Evolutionary conservation across 1,140 invertebrate genomes (phyloP), one percentile per base, ranked within the genome.

Genomic region (Diabrotica virgifera): DNA sequence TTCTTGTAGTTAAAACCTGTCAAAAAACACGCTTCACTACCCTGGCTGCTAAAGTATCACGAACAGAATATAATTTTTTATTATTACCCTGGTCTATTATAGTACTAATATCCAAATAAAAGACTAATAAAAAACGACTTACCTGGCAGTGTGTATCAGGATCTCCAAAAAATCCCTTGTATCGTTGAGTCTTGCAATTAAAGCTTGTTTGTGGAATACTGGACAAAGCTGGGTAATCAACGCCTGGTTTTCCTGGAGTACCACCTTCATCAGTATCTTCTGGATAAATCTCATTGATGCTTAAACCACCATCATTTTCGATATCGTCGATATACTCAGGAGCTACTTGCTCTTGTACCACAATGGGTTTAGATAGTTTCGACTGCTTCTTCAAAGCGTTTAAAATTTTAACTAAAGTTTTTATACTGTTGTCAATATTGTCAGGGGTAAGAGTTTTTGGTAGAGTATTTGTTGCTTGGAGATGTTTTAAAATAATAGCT

Each of bases 81-180:
- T n/a, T n/a, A n/a, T n/a, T n/a, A n/a, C n/a, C n/a, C n/a, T n/a
- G n/a, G n/a, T n/a, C n/a, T n/a, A n/a, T n/a, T n/a, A n/a, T n/a
- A n/a, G n/a, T n/a, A n/a, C n/a, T n/a, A n/a, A n/a, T n/a, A n/a
- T n/a, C n/a, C n/a, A n/a, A n/a, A n/a, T n/a, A n/a, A n/a, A n/a
- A n/a, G n/a, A n/a, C n/a, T n/a, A n/a, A n/a, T n/a, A n/a, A n/a
- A n/a, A n/a, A n/a, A n/a, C n/a, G 24, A 46, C 40, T 79, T 77
- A 91, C 89, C 82, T 95, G 92, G 76, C 92, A 95, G 67, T 88
- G 85, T 0, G 92, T 93, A 64, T 91, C 87, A 0, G 92, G 89
- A 80, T 95, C 93, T 6, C 91, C 93, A 72, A 95, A 95, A 79
- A 95, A 95, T 54, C 93, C 92, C 72, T 94, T 94, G 77, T 94